These are phyloP conservation scores for Atopsyche davidsoni DNA, from an alignment of 1,140 invertebrate genomes.

Conservation along the genomic window DNA sequence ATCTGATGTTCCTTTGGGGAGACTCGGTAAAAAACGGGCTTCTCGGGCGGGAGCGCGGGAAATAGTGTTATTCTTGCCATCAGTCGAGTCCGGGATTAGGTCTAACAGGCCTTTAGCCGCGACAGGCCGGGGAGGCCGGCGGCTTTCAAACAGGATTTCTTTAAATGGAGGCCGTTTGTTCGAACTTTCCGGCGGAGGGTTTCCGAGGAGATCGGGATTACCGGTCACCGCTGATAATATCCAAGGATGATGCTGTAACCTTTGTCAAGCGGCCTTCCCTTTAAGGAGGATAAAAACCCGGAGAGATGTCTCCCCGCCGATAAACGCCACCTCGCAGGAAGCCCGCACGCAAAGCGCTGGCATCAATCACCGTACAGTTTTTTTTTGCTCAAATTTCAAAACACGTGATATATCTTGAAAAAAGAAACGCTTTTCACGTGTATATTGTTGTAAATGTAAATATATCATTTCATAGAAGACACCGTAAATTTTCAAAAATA, in stretches of 20 bases:
- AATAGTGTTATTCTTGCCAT: conserved; percentile 7
- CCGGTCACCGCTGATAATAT: conserved; percentile 2
- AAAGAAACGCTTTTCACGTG: too few relatives aligned
- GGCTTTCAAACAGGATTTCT: conserved; percentile 15
- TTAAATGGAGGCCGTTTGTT: conserved; percentile 5
- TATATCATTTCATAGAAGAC: too few relatives aligned
- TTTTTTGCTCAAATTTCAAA: too few relatives aligned
- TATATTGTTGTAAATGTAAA: too few relatives aligned
- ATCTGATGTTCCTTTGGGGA: too few relatives aligned
- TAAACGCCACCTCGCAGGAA: too few relatives aligned
- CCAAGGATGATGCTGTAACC: conserved; percentile 12
- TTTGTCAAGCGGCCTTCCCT: conserved; percentile 12
- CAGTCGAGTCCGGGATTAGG: conserved; percentile 12
- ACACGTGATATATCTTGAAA: too few relatives aligned
- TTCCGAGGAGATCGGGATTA: conserved; percentile 8
- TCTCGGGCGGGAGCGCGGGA: background rate
- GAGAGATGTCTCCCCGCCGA: background rate
- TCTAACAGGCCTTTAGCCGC: conserved; percentile 11
- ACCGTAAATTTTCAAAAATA: too few relatives aligned
- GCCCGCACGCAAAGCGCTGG: background rate
- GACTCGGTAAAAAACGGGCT: too few relatives aligned
- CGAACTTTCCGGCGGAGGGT: too few relatives aligned
- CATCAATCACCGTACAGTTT: conserved; percentile 1
- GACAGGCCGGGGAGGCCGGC: conserved; percentile 12
- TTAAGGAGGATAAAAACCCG: background rate